Base-by-base conservation (phyloP, 1,140 invertebrate genomes). In the Drosophila melanica region DNA sequence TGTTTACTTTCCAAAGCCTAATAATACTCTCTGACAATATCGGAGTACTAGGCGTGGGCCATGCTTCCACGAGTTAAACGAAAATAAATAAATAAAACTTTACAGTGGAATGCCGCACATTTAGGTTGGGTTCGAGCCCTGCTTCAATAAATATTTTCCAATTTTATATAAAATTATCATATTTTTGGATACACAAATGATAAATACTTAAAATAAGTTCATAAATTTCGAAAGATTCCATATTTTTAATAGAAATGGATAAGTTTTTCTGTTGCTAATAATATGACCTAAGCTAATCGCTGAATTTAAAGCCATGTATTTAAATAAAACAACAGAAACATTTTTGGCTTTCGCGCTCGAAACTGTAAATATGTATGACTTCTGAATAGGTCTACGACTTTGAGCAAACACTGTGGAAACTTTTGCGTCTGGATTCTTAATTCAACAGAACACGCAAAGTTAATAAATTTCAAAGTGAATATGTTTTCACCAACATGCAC, bases 381-480 rank as follows among this genome's bases (percentile, higher is more conserved):
- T 68, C 50, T 53, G 70, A 77, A 73, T 86, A 59, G 69, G 74
- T 67, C 74, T 84, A 54, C 59, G 80, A 70, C 70, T 75, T 79
- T 64, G 60, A 67, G 71, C 75, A 75, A 82, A 81, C 81, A 87
- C 64, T 81, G 85, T 82, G 75, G 79, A 87, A 86, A 86, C 75
- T 87, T 86, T 76, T 60, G 73, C 67, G 84, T 87, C 86, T 87
- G 84, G 79, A 82, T 82, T 86, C 84, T 86, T 79, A 86, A 86
- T 86, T 87, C 79, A 82, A 79, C 64, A 79, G 80, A 86, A 86
- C 81, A 86, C 81, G 81, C 81, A 87, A 86, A 86, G 82, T 86
- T 86, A 87, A 86, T 86, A 86, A 86, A 86, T 86, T 86, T 86
- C 81, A 87, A 86, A 86, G 81, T 87, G 81, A 87, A 86, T 86